Conservation (phyloP, 2,113 vertebrate genomes). For the Etia nguti region DNA sequence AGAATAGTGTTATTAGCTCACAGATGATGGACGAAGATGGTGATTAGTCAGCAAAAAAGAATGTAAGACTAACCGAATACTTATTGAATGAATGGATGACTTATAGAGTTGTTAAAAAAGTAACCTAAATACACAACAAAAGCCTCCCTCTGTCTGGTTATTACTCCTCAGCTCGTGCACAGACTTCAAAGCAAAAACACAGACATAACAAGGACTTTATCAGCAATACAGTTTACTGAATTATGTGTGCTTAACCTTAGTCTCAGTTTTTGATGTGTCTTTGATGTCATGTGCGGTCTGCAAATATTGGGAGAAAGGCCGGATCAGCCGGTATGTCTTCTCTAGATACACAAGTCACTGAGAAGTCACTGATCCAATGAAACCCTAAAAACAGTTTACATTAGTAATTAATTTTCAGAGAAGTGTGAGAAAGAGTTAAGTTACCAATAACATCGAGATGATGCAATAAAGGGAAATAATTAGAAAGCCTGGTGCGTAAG, state of each 20-base stretch:
- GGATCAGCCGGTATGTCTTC: neutral
- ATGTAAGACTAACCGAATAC: neutral
- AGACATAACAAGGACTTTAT: constrained; percentile 11
- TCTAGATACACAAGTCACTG: neutral
- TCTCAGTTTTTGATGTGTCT: constrained; percentile 12
- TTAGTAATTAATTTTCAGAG: neutral
- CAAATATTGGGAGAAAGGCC: neutral
- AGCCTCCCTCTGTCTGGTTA: neutral
- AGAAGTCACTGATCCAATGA: neutral
- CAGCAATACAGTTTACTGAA: neutral
- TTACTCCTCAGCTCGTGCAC: neutral
- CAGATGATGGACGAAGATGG: neutral
- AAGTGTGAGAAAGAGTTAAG: neutral
- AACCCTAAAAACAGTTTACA: neutral
- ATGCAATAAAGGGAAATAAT: neutral
- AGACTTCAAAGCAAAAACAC: constrained; percentile 34
- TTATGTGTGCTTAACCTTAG: constrained; percentile 27
- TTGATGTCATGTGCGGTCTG: constrained; percentile 25
- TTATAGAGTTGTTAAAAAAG: constrained; percentile 18
- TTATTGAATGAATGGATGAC: neutral
- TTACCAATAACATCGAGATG: neutral
- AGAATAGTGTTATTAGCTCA: neutral
- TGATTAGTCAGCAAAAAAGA: neutral
- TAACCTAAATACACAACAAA: neutral
- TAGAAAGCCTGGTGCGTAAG: neutral